These are phyloP conservation scores for Notoglanidium macrostoma DNA, from an alignment of 2,797 vertebrate genomes.

Conservation along the genomic window DNA sequence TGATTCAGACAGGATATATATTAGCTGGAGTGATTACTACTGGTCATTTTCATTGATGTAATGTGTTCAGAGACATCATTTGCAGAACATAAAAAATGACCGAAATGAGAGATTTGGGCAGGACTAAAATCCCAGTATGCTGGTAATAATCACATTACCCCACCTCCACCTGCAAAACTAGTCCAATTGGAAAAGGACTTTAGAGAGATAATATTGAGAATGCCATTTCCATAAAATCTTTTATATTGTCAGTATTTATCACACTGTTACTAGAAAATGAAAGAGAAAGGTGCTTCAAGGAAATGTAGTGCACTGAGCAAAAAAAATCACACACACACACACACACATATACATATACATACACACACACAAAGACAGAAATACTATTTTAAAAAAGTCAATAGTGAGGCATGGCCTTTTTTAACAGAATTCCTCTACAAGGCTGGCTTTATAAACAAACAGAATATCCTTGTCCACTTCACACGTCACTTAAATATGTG, in stretches of 20 bases:
- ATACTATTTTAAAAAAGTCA: background rate
- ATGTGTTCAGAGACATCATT: background rate
- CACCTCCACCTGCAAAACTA: background rate
- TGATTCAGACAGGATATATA: background rate
- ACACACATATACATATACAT: background rate
- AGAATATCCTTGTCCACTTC: background rate
- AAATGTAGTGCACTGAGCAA: background rate
- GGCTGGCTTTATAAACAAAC: background rate
- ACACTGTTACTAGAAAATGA: conserved; percentile 13
- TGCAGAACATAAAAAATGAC: conserved; percentile 3
- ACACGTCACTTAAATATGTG: background rate
- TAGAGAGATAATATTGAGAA: background rate
- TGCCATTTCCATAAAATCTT: background rate
- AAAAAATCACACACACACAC: background rate
- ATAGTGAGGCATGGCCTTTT: background rate
- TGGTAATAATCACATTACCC: background rate
- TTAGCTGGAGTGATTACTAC: background rate
- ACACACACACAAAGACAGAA: background rate
- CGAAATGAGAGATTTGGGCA: background rate
- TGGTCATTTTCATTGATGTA: background rate
- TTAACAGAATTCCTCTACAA: background rate
- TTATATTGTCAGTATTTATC: background rate
- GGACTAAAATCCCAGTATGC: background rate
- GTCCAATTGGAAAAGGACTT: background rate
- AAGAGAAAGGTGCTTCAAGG: background rate